These are phyloP conservation scores for Archips crataeganus DNA, from an alignment of 2,888 invertebrate species.

Conservation along the genomic window DNA sequence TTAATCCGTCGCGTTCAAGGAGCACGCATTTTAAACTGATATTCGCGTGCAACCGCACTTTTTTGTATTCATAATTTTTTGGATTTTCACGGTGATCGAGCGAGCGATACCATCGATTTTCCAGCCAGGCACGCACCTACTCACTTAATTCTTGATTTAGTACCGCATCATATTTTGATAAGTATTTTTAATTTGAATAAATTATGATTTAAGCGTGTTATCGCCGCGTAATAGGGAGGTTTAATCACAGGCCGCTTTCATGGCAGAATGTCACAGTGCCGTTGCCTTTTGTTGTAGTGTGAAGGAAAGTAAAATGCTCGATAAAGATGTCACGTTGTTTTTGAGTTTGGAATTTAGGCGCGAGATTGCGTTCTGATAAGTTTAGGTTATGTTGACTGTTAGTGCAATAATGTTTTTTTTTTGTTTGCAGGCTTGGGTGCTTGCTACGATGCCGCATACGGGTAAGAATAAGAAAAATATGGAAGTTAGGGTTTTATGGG, in stretches of 20 bases:
- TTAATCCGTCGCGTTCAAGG: slow-evolving; percentile 30
- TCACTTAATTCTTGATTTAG: slow-evolving; percentile 84
- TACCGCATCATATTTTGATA: slow-evolving; percentile 85
- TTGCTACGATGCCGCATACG: slow-evolving; percentile 75
- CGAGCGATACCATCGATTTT: slow-evolving; percentile 75
- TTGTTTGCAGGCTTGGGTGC: slow-evolving; percentile 53
- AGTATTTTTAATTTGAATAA: slow-evolving; percentile 87
- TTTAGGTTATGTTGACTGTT: slow-evolving; percentile 45
- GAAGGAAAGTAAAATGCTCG: slow-evolving; percentile 51
- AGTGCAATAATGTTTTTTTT: slow-evolving; percentile 48
- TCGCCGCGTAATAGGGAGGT: slow-evolving; percentile 74
- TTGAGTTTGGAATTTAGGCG: slow-evolving; percentile 61
- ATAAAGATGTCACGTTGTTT: slow-evolving; percentile 77
- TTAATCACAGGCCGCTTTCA: slow-evolving; percentile 71
- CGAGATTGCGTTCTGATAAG: slow-evolving; percentile 61
- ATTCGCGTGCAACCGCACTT: slow-evolving; percentile 73
- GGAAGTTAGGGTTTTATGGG: background rate
- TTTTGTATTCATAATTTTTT: slow-evolving; percentile 60
- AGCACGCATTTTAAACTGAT: slow-evolving; percentile 67
- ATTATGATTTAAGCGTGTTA: slow-evolving; percentile 83
- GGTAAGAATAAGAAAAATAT: slow-evolving; percentile 57
- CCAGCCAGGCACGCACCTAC: slow-evolving; percentile 73
- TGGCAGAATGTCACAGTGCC: slow-evolving; percentile 64
- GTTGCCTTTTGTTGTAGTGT: slow-evolving; percentile 40
- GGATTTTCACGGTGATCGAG: slow-evolving; percentile 82